phyloP scores from a whole-genome alignment of 2,113 vertebrate genomes.

The Orientallactaga bullata region DNA sequence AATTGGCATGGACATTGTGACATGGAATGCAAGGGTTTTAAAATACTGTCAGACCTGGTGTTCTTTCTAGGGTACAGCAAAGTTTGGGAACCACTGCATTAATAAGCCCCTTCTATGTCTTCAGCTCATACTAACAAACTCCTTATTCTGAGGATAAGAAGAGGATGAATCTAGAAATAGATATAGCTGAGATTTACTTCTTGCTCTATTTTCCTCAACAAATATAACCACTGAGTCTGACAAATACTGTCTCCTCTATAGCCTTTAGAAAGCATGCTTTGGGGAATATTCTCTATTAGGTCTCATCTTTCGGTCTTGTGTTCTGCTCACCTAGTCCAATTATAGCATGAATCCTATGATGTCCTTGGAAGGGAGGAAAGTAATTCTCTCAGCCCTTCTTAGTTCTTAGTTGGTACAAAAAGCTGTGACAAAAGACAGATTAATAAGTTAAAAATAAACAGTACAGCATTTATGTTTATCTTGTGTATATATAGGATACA shows the following conservation, averaged over 20 bases:
- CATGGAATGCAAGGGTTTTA: background rate
- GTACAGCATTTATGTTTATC: background rate
- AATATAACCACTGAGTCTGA: background rate
- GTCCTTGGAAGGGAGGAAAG: background rate
- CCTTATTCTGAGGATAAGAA: background rate
- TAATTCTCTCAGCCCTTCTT: background rate
- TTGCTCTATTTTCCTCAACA: background rate
- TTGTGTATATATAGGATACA: background rate
- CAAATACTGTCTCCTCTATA: slow-evolving; percentile 16
- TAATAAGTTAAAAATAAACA: background rate
- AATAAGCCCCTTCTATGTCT: background rate
- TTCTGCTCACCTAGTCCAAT: background rate
- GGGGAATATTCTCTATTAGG: background rate
- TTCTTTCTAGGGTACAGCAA: background rate
- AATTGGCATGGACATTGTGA: background rate
- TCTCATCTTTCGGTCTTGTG: background rate
- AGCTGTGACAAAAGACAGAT: background rate
- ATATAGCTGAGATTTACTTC: background rate
- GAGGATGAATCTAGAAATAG: background rate
- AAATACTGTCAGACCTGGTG: background rate
- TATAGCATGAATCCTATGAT: slow-evolving; percentile 16
- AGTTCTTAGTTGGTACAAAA: background rate
- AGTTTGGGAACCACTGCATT: background rate
- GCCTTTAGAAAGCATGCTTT: background rate
- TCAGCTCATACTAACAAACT: background rate